Percentiles rank a stretch among this genome's conserved stretches.
Conservation (phyloP, 2,888 invertebrate genomes). For the Mesopsocus fuscifrons region DNA sequence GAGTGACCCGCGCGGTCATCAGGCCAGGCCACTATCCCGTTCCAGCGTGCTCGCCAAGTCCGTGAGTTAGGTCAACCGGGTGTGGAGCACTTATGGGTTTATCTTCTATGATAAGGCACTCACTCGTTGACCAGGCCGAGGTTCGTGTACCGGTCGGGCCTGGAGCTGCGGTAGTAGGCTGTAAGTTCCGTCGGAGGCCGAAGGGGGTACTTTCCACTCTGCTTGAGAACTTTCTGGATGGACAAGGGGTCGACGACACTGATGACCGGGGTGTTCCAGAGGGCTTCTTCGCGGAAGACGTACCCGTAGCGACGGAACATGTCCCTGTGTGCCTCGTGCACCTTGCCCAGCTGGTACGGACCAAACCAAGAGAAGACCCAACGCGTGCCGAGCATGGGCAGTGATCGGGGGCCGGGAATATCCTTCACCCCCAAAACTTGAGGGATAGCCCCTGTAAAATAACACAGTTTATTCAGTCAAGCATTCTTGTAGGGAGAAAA, state of each 20-base stretch:
- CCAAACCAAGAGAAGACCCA: constrained; percentile 53
- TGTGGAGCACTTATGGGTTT: no score
- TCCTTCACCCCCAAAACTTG: constrained; percentile 20
- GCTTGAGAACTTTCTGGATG: constrained; percentile 55
- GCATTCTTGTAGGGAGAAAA: constrained; percentile 10
- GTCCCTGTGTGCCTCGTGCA: constrained; percentile 62
- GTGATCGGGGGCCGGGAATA: constrained; percentile 52
- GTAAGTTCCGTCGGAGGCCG: constrained; percentile 70
- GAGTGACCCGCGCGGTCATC: no score
- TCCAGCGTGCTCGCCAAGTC: no score
- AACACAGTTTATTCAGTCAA: no score
- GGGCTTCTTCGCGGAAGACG: constrained; percentile 56
- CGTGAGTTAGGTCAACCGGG: no score
- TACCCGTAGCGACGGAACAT: constrained; percentile 51
- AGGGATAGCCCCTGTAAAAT: constrained; percentile 11
- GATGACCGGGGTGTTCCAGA: constrained; percentile 51
- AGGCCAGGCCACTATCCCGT: no score
- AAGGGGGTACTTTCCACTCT: constrained; percentile 52
- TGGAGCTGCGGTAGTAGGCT: constrained; percentile 47
- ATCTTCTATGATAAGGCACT: no score
- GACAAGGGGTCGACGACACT: constrained; percentile 50
- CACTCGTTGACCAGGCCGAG: constrained; percentile 69
- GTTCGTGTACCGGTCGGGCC: constrained; percentile 63
- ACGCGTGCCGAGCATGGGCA: constrained; percentile 59
- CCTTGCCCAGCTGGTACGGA: constrained; percentile 47